Conservation (phyloP, 2,797 vertebrate genomes). For the Poeciliopsis infans region DNA sequence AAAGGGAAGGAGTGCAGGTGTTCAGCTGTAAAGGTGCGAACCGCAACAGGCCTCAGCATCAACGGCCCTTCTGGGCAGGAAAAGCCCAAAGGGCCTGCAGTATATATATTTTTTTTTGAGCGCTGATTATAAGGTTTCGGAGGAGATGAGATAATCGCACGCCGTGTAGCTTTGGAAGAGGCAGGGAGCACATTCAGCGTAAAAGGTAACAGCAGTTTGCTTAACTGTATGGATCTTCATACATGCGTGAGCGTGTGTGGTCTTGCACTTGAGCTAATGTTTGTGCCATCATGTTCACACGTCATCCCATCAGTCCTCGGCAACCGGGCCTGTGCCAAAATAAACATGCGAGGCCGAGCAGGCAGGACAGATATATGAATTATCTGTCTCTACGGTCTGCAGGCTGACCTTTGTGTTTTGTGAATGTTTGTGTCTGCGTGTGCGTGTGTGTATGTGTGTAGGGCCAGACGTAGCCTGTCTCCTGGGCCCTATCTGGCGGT, state of each 20-base stretch:
- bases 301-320: conserved; percentile 64
- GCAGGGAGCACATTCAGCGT: not conserved
- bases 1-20: conserved; percentile 67
- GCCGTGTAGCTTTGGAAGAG: conserved; percentile 1
- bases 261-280: conserved; percentile 34
- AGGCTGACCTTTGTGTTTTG: conserved; percentile 51
- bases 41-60: conserved; percentile 53
- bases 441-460: conserved; percentile 46
- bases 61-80: conserved; percentile 17
- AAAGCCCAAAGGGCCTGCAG: conserved; percentile 21
- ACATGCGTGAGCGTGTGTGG: conserved; percentile 53
- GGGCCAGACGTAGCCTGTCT: conserved; percentile 67
- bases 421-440: conserved; percentile 29
- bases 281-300: conserved; percentile 68
- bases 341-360: conserved; percentile 67
- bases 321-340: conserved; percentile 67
- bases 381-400: conserved; percentile 59
- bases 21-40: conserved; percentile 45
- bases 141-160: conserved; percentile 48
- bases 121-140: conserved; percentile 58
- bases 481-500: conserved; percentile 71
- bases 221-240: not conserved
- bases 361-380: conserved; percentile 66
- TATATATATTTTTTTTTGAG: conserved; percentile 6
- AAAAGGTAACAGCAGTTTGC: not conserved